Base-by-base conservation (phyloP, 2,888 invertebrate species). In the Apantesis nais region DNA sequence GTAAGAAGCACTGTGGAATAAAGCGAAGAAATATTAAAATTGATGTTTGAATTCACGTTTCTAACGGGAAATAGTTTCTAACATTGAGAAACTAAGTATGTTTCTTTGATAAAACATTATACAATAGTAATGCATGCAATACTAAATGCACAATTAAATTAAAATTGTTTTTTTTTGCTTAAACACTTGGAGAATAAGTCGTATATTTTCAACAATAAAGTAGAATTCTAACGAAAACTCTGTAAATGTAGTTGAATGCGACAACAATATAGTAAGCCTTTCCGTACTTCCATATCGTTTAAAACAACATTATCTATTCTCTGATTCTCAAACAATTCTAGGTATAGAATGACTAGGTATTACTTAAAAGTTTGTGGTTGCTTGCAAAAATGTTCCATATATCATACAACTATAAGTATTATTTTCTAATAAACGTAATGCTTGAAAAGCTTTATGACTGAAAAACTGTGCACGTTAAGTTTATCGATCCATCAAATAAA, bases 11-110 rank as follows among this genome's bases (percentile, higher is more conserved):
- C 67, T 78, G 73, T 66, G 70, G 68, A 72, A 75, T 75, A 78
- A 78, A 82, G 81, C 72, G 77, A 73, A 64, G 71, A 83, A 81
- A 79, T 81, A 81, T 83, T 83, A 76, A 83, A 77, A 83, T 81
- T 75, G 76, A 83, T 83, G 74, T 74, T 72, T 73, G 72, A 41
- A 74, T 65, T 68, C 70, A 66, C 72, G 71, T 73, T 74, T 66
- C 61, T 71, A 72, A 73, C 61, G 72, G 72, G 62, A 60, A 71
- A 66, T 41, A 70, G 70, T 52, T 52, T 52, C 48, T 52, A 52
- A 52, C n/a, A 67, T 60, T 65, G 66, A 62, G 63, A 66, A 73
- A 78, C 67, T 66, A 9, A 9, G 70, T 70, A 11, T 71, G 58
- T 52, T 74, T 16, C 16, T 41, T 29, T 71, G 65, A 63, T 68